Conservation (phyloP, 2,797 vertebrate species). For the Anabas testudineus region DNA sequence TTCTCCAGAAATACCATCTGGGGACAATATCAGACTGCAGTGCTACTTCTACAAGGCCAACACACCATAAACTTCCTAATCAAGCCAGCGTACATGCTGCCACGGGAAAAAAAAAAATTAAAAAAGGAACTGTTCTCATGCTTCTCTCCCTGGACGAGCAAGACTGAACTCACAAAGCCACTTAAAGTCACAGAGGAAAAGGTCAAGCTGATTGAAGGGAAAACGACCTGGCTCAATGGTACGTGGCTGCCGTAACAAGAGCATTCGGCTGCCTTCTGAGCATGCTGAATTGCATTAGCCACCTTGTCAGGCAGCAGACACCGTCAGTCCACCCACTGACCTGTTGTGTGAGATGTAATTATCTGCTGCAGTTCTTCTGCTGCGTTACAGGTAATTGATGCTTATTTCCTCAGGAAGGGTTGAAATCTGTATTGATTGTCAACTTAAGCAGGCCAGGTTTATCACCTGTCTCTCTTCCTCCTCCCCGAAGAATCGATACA, state of each 20-base stretch:
- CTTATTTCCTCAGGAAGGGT: constrained; percentile 87
- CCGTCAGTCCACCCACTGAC: constrained; percentile 74
- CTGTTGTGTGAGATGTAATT: constrained; percentile 84
- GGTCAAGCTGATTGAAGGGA: constrained; percentile 73
- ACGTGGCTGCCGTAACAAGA: constrained; percentile 58
- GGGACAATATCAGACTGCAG: constrained; percentile 39
- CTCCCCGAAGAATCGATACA: constrained; percentile 89
- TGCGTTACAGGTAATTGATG: constrained; percentile 83
- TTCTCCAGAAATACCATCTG: constrained; percentile 61
- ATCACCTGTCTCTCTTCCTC: constrained; percentile 85
- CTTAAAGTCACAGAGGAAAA: constrained; percentile 73
- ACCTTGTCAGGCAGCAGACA: constrained; percentile 69
- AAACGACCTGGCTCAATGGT: constrained; percentile 49
- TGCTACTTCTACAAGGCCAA: constrained; percentile 55
- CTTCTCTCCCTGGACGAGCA: constrained; percentile 15
- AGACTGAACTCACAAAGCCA: constrained; percentile 54
- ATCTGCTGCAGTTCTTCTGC: constrained; percentile 78
- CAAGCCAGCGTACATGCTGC: constrained; percentile 28
- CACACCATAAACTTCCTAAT: constrained; percentile 59
- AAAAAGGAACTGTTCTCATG: neutral
- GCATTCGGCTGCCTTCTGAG: constrained; percentile 53
- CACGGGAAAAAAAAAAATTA: constrained; percentile 16
- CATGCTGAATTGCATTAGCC: constrained; percentile 70
- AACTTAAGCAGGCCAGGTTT: constrained; percentile 91
- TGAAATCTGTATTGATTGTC: constrained; percentile 91